Evolutionary conservation across 1,140 invertebrate genomes (phyloP).

Genomic region (Drusus annulatus): DNA sequence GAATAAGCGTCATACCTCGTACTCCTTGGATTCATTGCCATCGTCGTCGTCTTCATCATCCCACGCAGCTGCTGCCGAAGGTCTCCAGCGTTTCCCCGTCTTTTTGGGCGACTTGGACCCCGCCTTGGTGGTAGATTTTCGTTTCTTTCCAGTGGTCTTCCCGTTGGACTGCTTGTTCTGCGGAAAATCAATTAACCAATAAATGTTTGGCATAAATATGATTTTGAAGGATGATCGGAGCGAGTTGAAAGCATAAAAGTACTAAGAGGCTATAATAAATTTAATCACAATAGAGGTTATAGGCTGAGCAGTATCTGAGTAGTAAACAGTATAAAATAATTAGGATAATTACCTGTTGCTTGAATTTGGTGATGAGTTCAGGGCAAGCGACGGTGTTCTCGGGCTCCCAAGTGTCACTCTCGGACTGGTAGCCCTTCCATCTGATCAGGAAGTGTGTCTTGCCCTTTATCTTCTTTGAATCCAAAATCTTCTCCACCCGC

Average conservation of each 20-base stretch:
- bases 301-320: too few species aligned
- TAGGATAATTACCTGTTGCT: conserved; percentile 59
- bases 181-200: too few species aligned
- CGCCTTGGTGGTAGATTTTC: conserved; percentile 60
- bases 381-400: conserved; percentile 81
- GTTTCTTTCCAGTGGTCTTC: conserved; percentile 60
- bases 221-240: too few species aligned
- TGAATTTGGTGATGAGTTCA: conserved; percentile 77
- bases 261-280: too few species aligned
- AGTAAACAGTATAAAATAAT: too few species aligned
- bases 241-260: too few species aligned
- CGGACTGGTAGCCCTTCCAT: conserved; percentile 85
- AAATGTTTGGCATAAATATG: too few species aligned
- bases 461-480: conserved; percentile 78
- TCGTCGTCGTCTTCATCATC: conserved; percentile 65
- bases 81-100: conserved; percentile 27
- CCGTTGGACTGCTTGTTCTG: conserved; percentile 55
- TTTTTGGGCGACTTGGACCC: conserved; percentile 52
- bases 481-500: conserved; percentile 81
- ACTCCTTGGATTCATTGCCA: conserved; percentile 75
- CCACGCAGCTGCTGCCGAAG: background rate
- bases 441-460: conserved; percentile 82
- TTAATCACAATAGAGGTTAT: too few species aligned
- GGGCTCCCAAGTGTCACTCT: conserved; percentile 86
- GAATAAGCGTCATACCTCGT: conserved; percentile 71